Evolutionary conservation across 2,888 invertebrate genomes (phyloP).

Genomic region (Drosophila bunnanda): DNA sequence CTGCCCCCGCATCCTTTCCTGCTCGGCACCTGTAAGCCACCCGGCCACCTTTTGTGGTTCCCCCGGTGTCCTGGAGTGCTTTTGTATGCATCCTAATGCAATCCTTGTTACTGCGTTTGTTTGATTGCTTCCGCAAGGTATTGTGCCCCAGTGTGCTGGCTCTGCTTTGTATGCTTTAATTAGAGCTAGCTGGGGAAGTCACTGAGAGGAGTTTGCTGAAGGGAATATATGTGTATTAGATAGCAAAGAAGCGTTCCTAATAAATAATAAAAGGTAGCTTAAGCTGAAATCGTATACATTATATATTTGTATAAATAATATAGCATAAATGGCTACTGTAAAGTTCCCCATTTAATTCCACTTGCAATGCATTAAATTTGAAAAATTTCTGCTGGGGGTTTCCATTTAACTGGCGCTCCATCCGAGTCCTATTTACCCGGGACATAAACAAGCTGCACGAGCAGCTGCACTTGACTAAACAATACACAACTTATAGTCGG

Average conservation of each 20-base stretch:
- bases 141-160: constrained; percentile 20
- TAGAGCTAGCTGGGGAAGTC: constrained; percentile 7
- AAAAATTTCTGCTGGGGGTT: neutral
- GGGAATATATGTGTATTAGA: neutral
- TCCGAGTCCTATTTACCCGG: constrained; percentile 62
- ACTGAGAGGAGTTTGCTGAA: neutral
- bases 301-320: neutral
- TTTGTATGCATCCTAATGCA: constrained; percentile 64
- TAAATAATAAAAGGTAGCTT: neutral
- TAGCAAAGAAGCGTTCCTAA: neutral
- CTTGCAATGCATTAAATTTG: constrained; percentile 22
- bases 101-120: constrained; percentile 66
- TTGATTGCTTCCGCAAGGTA: constrained; percentile 67
- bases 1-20: constrained; percentile 12
- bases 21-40: constrained; percentile 69
- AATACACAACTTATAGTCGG: constrained; percentile 70
- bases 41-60: constrained; percentile 44
- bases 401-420: constrained; percentile 22
- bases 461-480: constrained; percentile 80
- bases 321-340: neutral
- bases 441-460: constrained; percentile 71
- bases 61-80: constrained; percentile 46
- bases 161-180: constrained; percentile 31
- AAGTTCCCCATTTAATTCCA: constrained; percentile 3
- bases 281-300: neutral